Base-by-base conservation (phyloP, 2,113 vertebrate genomes). In the Merops nubicus region DNA sequence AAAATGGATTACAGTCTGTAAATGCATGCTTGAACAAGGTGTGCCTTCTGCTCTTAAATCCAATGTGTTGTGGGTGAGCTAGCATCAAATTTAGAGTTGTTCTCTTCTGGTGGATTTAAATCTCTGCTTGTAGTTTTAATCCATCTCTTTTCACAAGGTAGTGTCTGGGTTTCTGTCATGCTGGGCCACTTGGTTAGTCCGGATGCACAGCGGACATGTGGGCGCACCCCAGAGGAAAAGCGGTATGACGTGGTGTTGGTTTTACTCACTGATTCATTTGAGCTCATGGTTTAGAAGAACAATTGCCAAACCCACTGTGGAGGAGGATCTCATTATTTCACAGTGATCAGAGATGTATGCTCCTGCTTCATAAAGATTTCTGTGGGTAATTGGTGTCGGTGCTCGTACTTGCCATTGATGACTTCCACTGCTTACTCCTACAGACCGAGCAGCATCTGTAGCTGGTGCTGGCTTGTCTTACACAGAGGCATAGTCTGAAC, bases 291-390 rank as follows among this genome's bases (percentile, higher is more conserved):
- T 92, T 79, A 74, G 62, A 42, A 50, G 59, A 91, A 45, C 28
- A 67, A 2, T 60, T 75, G 29, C 36, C n/a, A 25, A 91, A 29
- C n/a, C 25, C 33, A 40, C 18, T 18, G 40, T 53, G 40, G n/a
- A 63, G 56, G 53, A 78, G 81, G 59, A 72, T 96, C 50, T 36
- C 57, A 17, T 76, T 72, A 56, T 77, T 95, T 84, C 63, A 43
- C 43, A 51, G 2, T n/a, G 21, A 67, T 85, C 95, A 81, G 96
- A 96, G 87, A 87, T 82, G 12, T 70, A 7, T 63, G 14, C 7
- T 59, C 5, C 38, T 62, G 62, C 85, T 83, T 84, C 33, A 3
- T 38, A 78, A 51, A 75, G 78, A 43, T 80, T 51, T 77, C 34
- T 69, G 48, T 57, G 69, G 40, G 48, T 70, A 29, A 17, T 9